Percentiles rank a stretch among this genome's conserved stretches.
These are phyloP conservation scores for Babyrousa celebensis DNA, from an alignment of 2,797 vertebrate species.

Conservation along the genomic window DNA sequence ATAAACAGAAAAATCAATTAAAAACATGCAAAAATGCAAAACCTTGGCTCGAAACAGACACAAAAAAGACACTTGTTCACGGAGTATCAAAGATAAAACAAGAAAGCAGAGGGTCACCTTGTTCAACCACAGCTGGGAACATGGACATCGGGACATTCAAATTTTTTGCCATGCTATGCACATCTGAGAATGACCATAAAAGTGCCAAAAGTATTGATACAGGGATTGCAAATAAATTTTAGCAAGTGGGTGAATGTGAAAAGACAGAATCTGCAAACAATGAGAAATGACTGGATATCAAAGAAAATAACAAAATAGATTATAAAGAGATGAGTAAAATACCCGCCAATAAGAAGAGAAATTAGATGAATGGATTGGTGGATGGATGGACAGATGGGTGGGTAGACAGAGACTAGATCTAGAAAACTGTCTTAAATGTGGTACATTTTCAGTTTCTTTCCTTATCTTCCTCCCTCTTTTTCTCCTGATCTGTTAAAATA, in stretches of 20 bases:
- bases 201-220: not conserved
- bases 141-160: not conserved
- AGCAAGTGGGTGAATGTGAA: not conserved
- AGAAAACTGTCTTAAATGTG: not conserved
- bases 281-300: not conserved
- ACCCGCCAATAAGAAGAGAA: not conserved
- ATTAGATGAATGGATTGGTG: not conserved
- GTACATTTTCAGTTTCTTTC: not conserved
- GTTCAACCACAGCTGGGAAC: not conserved
- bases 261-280: conserved; percentile 26
- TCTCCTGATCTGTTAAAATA: conserved; percentile 33
- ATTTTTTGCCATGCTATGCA: not conserved
- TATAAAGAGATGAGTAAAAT: not conserved
- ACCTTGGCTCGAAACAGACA: not conserved
- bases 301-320: not conserved
- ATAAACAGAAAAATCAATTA: not conserved
- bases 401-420: not conserved
- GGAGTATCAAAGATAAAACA: not conserved
- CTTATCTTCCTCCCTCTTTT: not conserved
- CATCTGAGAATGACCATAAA: not conserved
- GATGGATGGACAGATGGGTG: not conserved
- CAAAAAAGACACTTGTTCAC: not conserved
- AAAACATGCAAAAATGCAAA: not conserved
- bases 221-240: not conserved
- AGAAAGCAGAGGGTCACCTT: not conserved